Percentiles rank a stretch among this genome's conserved stretches.
These are phyloP conservation scores for Alviniconcha strummeri DNA, from an alignment of 2,888 invertebrate genomes.

Conservation along the genomic window DNA sequence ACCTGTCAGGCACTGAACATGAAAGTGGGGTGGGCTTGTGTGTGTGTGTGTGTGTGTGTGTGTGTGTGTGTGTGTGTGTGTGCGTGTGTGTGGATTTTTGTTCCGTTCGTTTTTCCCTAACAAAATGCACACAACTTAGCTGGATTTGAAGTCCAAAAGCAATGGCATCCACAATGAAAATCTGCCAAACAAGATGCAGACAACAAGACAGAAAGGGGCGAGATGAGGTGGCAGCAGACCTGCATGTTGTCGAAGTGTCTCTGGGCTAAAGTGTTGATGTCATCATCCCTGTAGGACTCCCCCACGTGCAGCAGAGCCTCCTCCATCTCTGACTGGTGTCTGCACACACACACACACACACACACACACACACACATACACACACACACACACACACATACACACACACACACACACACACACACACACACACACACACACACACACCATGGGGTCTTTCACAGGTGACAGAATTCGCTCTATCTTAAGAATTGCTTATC, in stretches of 20 bases:
- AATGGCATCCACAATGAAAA: no score
- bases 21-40: background rate
- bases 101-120: background rate
- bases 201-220: no score
- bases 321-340: constrained; percentile 84
- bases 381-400: constrained; percentile 9
- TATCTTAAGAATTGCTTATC: no score
- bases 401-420: constrained; percentile 7
- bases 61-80: background rate
- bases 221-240: constrained; percentile 40
- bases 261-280: constrained; percentile 89
- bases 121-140: no score
- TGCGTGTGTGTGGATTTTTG: background rate
- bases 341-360: constrained; percentile 36
- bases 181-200: no score
- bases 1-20: background rate
- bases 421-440: background rate
- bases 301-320: constrained; percentile 87
- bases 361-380: background rate
- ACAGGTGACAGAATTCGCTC: no score
- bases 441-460: background rate
- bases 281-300: constrained; percentile 84
- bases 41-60: background rate
- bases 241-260: constrained; percentile 78
- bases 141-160: no score